These are phyloP conservation scores for Hemiprocne comata DNA, from an alignment of 2,113 vertebrate genomes.

Conservation along the genomic window DNA sequence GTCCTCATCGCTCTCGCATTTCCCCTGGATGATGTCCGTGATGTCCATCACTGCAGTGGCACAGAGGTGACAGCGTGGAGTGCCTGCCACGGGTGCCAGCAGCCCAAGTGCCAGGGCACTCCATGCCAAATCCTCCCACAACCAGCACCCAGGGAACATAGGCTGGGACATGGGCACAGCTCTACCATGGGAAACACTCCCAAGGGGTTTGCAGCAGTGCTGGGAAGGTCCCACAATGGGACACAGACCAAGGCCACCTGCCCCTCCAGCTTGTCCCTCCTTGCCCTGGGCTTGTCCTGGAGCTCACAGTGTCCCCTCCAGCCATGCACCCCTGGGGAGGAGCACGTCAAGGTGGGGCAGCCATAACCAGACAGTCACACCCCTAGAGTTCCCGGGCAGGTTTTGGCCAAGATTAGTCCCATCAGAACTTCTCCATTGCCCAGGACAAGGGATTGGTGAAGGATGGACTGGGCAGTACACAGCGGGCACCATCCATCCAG, in stretches of 20 bases:
- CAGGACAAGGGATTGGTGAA: too few species aligned
- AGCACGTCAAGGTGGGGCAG: neutral
- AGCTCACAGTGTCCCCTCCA: neutral
- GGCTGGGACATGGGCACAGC: too few species aligned
- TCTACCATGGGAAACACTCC: too few species aligned
- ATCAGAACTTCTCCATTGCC: neutral
- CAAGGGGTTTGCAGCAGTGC: too few species aligned
- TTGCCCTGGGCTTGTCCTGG: accelerated
- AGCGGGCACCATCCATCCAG: neutral
- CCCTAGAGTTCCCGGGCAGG: neutral
- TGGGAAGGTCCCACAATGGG: neutral
- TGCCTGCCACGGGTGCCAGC: accelerated
- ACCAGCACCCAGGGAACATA: neutral
- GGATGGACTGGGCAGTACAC: accelerated
- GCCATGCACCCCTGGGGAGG: accelerated
- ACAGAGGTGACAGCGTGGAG: neutral
- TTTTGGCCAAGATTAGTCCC: neutral
- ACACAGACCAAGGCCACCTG: neutral
- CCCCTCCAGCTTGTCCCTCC: neutral
- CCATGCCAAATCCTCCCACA: neutral
- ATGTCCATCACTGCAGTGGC: slow-evolving; percentile 64
- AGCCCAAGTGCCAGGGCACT: neutral
- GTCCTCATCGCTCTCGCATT: slow-evolving; percentile 60
- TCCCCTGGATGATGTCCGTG: slow-evolving; percentile 65
- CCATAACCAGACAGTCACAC: neutral